Evolutionary conservation across 2,113 vertebrate species (phyloP).

Genomic region (Eurystomus gularis): DNA sequence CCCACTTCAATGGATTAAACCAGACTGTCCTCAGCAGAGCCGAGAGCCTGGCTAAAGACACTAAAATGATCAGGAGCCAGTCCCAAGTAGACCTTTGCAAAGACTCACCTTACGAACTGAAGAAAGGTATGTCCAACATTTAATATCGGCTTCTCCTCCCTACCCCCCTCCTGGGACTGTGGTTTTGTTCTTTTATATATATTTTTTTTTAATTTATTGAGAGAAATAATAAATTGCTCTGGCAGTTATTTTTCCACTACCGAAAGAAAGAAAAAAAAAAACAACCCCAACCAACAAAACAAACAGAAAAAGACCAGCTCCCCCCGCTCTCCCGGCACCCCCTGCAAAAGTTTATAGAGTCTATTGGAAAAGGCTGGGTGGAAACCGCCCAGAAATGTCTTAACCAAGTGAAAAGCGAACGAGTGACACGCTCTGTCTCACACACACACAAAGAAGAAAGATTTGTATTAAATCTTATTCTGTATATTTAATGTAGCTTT

Average conservation of each 20-base stretch:
- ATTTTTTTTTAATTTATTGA: constrained; percentile 75
- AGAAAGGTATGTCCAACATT: constrained; percentile 99
- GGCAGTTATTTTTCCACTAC: constrained; percentile 78
- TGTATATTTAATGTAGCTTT: constrained; percentile 99
- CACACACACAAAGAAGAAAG: constrained; percentile 72
- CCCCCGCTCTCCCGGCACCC: neutral
- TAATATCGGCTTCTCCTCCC: constrained; percentile 86
- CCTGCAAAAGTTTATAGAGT: constrained; percentile 90
- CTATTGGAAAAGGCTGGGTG: constrained; percentile 84
- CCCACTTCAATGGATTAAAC: constrained; percentile 99
- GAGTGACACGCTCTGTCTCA: constrained; percentile 26
- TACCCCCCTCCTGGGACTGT: constrained; percentile 37
- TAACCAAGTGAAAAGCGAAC: constrained; percentile 82
- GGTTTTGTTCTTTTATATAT: neutral
- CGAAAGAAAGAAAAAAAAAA: constrained; percentile 56
- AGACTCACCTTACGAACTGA: constrained; percentile 97
- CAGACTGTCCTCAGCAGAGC: constrained; percentile 96
- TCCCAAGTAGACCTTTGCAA: constrained; percentile 96
- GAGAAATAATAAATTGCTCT: constrained; percentile 65
- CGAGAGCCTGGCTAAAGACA: constrained; percentile 93
- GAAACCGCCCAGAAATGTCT: constrained; percentile 87
- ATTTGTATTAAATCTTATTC: constrained; percentile 99
- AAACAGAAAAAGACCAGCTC: constrained; percentile 66
- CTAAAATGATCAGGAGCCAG: constrained; percentile 89
- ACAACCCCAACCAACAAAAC: constrained; percentile 25